Base-by-base conservation (phyloP, 2,888 invertebrate genomes). In the Chloromyia formosa region DNA sequence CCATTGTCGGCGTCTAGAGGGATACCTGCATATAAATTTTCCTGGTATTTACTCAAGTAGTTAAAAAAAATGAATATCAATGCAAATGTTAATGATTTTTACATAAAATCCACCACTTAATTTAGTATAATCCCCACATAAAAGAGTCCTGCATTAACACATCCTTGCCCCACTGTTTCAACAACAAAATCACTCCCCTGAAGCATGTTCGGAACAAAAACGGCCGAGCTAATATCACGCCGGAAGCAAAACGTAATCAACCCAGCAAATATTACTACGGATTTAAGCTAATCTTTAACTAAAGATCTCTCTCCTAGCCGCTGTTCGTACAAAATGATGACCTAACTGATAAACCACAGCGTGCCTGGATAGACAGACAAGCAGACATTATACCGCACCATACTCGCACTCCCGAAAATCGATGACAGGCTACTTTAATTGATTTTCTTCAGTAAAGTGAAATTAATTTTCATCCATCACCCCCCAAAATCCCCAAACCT, bases 401-500 rank as follows among this genome's bases (percentile, higher is more conserved):
- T 35, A 35, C 27, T 35, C 27, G 7, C 7, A 35, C 27, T 35
- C 27, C 7, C 7, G 27, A 75, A 75, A 75, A 76, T 76, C 76
- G 75, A 76, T 75, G 61, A 35, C 61, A 69, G 72, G 61, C 74
- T 18, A 74, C 45, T 77, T 77, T 75, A 77, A 77, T 77, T 77
- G 77, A 77, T 77, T 77, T 75, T 74, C 77, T 74, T 74, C 73
- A 64, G 72, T 66, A 75, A 77, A 77, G 62, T 75, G 75, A 77
- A 77, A 77, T 75, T 77, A 77, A 77, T 77, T 77, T 75, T 75
- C 58, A 56, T 40, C 58, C 27, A 20, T 35, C 71, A 5, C 23
- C 42, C 68, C 72, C 74, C 74, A 75, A 74, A 75, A 75, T 75
- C 27, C 7, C 27, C 2, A 35, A 35, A 2, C 27, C 2, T 35